Percentiles rank a stretch among this genome's conserved stretches.
Evolutionary conservation across 2,797 vertebrate genomes (phyloP).

Genomic region (Coilia nasus): DNA sequence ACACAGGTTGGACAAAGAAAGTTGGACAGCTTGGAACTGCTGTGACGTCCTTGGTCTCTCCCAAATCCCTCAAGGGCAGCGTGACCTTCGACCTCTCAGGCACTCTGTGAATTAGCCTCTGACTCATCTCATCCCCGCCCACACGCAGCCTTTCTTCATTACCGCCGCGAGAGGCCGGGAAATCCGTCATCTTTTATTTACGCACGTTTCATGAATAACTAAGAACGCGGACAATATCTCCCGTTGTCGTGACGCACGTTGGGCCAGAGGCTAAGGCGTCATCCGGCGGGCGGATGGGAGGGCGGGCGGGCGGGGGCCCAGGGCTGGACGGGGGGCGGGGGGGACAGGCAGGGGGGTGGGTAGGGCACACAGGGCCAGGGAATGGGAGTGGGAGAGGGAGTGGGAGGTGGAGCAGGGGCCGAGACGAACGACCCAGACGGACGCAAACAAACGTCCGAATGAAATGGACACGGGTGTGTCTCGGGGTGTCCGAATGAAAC

Average conservation of each 20-base stretch:
- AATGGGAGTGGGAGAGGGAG: background rate
- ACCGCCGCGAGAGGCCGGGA: constrained; percentile 36
- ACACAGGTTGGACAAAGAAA: too few species aligned
- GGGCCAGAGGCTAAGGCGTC: background rate
- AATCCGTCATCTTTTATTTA: constrained; percentile 61
- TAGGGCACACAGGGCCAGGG: constrained; percentile 9
- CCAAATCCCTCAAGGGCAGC: constrained; percentile 29
- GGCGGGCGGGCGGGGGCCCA: too few species aligned
- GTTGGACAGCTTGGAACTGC: too few species aligned
- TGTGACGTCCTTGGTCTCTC: too few species aligned
- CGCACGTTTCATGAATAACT: constrained; percentile 56
- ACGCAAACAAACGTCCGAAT: background rate
- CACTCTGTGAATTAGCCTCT: constrained; percentile 9
- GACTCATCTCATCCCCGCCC: constrained; percentile 43
- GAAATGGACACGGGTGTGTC: constrained; percentile 21
- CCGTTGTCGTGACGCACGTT: constrained; percentile 5
- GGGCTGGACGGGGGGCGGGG: background rate
- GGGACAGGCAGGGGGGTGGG: too few species aligned
- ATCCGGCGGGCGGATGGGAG: background rate
- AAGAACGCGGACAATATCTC: constrained; percentile 40
- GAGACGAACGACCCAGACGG: background rate
- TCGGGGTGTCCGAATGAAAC: constrained; percentile 45
- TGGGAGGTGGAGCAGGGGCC: background rate
- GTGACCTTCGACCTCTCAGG: constrained; percentile 19
- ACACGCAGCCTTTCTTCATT: constrained; percentile 35